These are phyloP conservation scores for Sinocyclocheilus anophthalmus DNA, from an alignment of 2,113 vertebrate species.

Conservation along the genomic window DNA sequence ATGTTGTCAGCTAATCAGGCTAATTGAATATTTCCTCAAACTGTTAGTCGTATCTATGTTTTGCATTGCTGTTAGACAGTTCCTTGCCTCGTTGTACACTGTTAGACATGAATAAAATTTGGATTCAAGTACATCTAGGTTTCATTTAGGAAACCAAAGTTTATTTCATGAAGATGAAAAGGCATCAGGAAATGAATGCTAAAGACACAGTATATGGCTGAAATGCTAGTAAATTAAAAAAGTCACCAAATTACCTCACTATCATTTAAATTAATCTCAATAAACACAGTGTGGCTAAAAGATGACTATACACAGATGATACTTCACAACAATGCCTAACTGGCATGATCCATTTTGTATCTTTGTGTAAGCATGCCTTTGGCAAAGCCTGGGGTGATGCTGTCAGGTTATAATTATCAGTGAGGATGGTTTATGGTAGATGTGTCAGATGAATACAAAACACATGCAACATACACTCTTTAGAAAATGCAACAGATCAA, in stretches of 20 bases:
- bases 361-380: conserved; percentile 29
- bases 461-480: not conserved
- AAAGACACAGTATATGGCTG: not conserved
- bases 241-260: not conserved
- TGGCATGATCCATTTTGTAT: not conserved
- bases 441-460: conserved; percentile 41
- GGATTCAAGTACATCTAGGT: not conserved
- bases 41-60: not conserved
- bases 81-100: not conserved
- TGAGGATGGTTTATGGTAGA: conserved; percentile 39
- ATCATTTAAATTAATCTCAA: not conserved
- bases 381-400: conserved; percentile 38
- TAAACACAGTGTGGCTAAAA: not conserved
- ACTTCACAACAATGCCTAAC: not conserved
- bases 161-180: not conserved
- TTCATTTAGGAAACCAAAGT: not conserved
- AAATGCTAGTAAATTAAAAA: not conserved
- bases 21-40: conserved; percentile 5
- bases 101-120: not conserved
- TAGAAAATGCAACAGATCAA: not conserved
- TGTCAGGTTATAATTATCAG: conserved; percentile 48
- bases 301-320: not conserved
- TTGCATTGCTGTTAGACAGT: not conserved
- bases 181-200: not conserved
- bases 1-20: conserved; percentile 5